Base-by-base conservation (phyloP, 2,113 vertebrate species). In the Psittacus erithacus region DNA sequence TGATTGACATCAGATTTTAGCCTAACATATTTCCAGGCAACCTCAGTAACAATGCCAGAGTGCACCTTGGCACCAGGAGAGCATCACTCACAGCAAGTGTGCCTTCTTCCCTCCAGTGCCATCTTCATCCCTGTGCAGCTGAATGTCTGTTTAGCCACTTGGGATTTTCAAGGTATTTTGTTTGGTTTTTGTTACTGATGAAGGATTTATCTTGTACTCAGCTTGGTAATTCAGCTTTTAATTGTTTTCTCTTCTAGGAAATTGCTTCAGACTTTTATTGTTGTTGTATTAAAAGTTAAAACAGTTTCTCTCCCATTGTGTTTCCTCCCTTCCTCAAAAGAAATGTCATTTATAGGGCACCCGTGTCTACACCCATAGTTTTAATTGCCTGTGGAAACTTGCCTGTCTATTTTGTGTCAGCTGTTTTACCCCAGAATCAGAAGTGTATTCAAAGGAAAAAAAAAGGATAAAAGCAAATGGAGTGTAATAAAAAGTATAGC, bases 401-500 rank as follows among this genome's bases (percentile, higher is more conserved):
- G 95, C 75, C 86, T 86, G 33, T 84, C 60, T 74, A 8, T 18
- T 78, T 29, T n/a, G 28, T 10, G 6, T 94, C 90, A 97, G 80
- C 80, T 95, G 86, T 79, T 94, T 86, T 65, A 82, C 52, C 84
- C 35, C 28, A 91, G 69, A 92, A 95, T 79, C 57, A 73, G 60
- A 62, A 86, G 17, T 41, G 31, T 29, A 82, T 88, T 68, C 84
- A 84, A 63, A 88, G 17, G 1, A 9, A 20, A 59, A 57, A 68
- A 74, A 71, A 49, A 47, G 39, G 24, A 94, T 82, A 74, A 93
- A 93, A 93, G 79, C 77, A 91, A 86, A 70, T n/a, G 4, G 10
- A 76, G 50, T 49, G 67, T 8, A 94, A 96, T 93, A 94, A 92
- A 92, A 95, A 73, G 25, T 47, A 87, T 93, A 93, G 92, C 94